Conservation (phyloP, 2,888 invertebrate genomes). For the Geophilus truncorum region DNA sequence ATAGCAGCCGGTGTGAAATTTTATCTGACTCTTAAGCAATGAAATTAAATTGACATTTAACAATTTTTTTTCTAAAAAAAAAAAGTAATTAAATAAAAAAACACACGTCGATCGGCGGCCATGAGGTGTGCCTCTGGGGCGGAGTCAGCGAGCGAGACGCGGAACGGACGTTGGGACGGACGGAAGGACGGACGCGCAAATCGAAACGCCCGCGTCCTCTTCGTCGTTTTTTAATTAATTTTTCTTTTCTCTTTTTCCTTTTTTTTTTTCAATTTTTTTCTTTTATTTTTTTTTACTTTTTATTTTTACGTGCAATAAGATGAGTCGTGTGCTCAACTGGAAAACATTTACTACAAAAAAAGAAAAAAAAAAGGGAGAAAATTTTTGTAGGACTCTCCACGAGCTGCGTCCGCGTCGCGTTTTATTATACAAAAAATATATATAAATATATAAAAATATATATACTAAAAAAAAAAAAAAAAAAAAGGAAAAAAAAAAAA, state of each 20-base stretch:
- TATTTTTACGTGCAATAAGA: not conserved
- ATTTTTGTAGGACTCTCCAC: not conserved
- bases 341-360: not conserved
- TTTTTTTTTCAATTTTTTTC: not conserved
- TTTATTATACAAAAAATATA: too few species aligned
- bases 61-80: not conserved
- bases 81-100: not conserved
- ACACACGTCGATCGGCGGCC: constrained; percentile 16
- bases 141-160: constrained; percentile 28
- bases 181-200: not conserved
- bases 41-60: not conserved
- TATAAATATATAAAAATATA: not conserved
- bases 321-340: constrained; percentile 15
- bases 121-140: constrained; percentile 11
- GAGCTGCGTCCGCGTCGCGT: constrained; percentile 20
- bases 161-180: constrained; percentile 22
- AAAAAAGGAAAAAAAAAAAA: not conserved
- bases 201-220: constrained; percentile 11
- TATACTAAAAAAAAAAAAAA: not conserved
- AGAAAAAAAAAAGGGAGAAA: not conserved
- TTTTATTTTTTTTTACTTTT: not conserved
- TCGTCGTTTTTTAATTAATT: not conserved
- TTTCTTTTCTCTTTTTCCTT: not conserved
- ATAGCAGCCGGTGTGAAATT: constrained; percentile 32
- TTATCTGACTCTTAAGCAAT: not conserved